Evolutionary conservation across 2,888 invertebrate species (phyloP).

Genomic region (Lepetodrilus schrolli): DNA sequence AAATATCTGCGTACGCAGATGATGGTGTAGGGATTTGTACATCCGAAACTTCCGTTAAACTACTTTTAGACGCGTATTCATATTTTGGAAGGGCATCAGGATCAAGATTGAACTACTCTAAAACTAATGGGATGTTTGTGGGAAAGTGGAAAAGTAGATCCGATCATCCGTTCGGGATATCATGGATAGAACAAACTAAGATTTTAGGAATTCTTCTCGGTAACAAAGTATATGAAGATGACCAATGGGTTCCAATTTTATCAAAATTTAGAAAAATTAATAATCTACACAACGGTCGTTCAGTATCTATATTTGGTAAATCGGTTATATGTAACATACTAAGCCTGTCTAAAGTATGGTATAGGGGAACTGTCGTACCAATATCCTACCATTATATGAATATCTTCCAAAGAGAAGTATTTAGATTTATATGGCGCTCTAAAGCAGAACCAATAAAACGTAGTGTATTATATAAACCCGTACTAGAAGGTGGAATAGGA

Average conservation of each 20-base stretch:
- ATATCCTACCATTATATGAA: neutral
- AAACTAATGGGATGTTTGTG: conserved; percentile 14
- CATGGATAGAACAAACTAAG: too few species aligned
- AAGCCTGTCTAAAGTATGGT: conserved; percentile 9
- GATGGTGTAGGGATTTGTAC: conserved; percentile 29
- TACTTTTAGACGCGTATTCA: neutral
- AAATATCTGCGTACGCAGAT: conserved; percentile 23
- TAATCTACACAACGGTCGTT: conserved; percentile 30
- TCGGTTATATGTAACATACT: conserved; percentile 10
- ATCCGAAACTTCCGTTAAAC: neutral
- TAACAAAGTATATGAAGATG: conserved; percentile 30
- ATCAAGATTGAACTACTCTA: conserved; percentile 22
- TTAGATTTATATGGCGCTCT: conserved; percentile 6
- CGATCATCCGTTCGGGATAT: conserved; percentile 29
- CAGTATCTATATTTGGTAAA: conserved; percentile 36
- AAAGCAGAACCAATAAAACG: conserved; percentile 12
- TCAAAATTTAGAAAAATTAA: conserved; percentile 33
- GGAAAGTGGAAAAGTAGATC: conserved; percentile 22
- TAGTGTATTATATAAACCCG: neutral
- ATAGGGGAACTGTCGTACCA: neutral
- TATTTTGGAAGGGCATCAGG: conserved; percentile 5
- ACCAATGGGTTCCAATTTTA: conserved; percentile 36
- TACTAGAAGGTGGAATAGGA: neutral
- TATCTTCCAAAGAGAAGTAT: neutral
- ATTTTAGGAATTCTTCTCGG: conserved; percentile 30